Evolutionary conservation across 2,113 vertebrate genomes (phyloP).

Genomic region (Gymnocephalus cernua): DNA sequence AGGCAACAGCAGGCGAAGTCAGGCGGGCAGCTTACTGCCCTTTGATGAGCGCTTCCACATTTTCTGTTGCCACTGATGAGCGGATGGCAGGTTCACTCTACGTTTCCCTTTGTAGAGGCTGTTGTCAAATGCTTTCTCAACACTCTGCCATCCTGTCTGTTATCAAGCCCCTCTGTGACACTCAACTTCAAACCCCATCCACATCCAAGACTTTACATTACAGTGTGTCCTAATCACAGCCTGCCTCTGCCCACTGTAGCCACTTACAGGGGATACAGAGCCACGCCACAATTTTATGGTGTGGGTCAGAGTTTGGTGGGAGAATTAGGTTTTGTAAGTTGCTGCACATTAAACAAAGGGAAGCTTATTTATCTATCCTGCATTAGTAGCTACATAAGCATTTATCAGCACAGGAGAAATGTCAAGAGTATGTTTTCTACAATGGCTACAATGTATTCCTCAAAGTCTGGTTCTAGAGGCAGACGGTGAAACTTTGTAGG

Average conservation of each 20-base stretch:
- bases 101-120: slow-evolving; percentile 48
- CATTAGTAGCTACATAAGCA: neutral
- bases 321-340: neutral
- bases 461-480: slow-evolving; percentile 24
- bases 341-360: slow-evolving; percentile 10
- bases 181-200: slow-evolving; percentile 31
- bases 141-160: slow-evolving; percentile 44
- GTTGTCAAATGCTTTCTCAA: slow-evolving; percentile 53
- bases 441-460: neutral
- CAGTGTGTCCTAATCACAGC: slow-evolving; percentile 9
- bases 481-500: slow-evolving; percentile 36
- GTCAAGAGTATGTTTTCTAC: neutral
- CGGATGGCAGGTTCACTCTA: slow-evolving; percentile 32
- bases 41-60: slow-evolving; percentile 68
- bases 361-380: neutral
- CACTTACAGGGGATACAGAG: neutral
- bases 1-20: slow-evolving; percentile 65
- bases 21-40: slow-evolving; percentile 45
- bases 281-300: neutral
- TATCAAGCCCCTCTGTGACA: slow-evolving; percentile 40
- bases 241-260: slow-evolving; percentile 16
- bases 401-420: neutral
- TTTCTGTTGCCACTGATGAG: slow-evolving; percentile 44
- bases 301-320: neutral
- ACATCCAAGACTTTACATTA: slow-evolving; percentile 22